Evolutionary conservation across 2,113 vertebrate species (phyloP), one percentile per base, ranked within the genome.

Genomic region (Manacus vitellinus): DNA sequence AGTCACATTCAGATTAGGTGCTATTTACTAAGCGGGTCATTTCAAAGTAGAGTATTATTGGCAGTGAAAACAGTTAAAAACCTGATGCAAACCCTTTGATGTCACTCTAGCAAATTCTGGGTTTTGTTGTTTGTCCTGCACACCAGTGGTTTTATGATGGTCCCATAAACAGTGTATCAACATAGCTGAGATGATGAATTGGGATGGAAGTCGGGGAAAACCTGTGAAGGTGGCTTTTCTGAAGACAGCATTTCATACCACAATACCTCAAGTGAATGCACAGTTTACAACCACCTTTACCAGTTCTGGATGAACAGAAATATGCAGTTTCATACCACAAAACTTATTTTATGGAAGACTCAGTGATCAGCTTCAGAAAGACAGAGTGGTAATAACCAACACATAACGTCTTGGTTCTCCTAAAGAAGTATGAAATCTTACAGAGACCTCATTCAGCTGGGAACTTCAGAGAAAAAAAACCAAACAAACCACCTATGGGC

Each of bases 181-280:
- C 3, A 23, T 1, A 44, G 31, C 27, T 63, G 49, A 71, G 55
- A 43, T 19, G 3, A 83, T 49, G 37, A 91, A 39, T 15, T 0
- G 0, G 35, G 31, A 59, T 27, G 7, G 62, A 92, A 86, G 52
- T 3, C 52, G 71, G 37, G 21, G 91, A 56, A 83, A 80, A 51
- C 17, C 28, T 46, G 31, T 72, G 24, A 72, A 82, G 30, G 21
- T 24, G 31, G 33, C 10, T 59, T 44, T 79, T 52, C 80, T 71
- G 37, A 61, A 72, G 39, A 37, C 41, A 62, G 46, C 12, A n/a
- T 79, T 74, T 80, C 10, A 9, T 23, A 59, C 25, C 28, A 15
- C 31, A 59, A 9, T 4, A 49, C 6, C 9, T 37, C 0, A 0
- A 73, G 25, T 0, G 0, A 58, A 73, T 59, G 39, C 25, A 41